Evolutionary conservation across 2,113 vertebrate species (phyloP).

Genomic region (Oostethus manadensis): DNA sequence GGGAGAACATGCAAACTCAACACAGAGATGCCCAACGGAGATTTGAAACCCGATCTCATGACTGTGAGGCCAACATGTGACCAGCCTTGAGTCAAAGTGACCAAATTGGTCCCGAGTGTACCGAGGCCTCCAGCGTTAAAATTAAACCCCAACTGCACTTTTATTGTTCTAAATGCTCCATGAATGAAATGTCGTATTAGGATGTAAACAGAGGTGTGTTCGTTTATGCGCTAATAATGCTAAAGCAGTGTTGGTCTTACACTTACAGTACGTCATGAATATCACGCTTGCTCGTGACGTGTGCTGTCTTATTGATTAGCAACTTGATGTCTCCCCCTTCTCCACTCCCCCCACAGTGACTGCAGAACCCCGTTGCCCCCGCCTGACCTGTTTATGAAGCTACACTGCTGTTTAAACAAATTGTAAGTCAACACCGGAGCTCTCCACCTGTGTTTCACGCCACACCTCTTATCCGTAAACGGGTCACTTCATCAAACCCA

Average conservation of each 20-base stretch:
- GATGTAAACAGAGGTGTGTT: too few species aligned
- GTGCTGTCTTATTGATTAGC: conserved; percentile 50
- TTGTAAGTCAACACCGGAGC: conserved; percentile 38
- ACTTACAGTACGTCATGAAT: conserved; percentile 2
- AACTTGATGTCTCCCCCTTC: conserved; percentile 31
- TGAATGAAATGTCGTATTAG: too few species aligned
- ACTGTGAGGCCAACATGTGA: too few species aligned
- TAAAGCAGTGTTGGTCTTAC: conserved; percentile 18
- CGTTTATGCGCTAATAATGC: not conserved
- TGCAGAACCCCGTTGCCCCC: conserved; percentile 9
- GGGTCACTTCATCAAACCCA: not conserved
- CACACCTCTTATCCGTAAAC: not conserved
- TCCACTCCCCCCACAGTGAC: not conserved
- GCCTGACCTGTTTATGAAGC: conserved; percentile 16
- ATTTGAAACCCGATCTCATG: too few species aligned
- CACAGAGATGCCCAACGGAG: too few species aligned
- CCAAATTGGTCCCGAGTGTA: too few species aligned
- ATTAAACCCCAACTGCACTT: too few species aligned
- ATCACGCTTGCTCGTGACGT: conserved; percentile 16
- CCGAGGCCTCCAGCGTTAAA: too few species aligned
- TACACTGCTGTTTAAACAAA: conserved; percentile 51
- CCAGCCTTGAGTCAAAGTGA: too few species aligned
- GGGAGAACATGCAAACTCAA: too few species aligned
- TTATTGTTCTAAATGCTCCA: too few species aligned
- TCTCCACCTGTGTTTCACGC: too few species aligned